A percentile compares a stretch with the other conserved stretches of the same genome.
These are phyloP conservation scores for Alaudala cheleensis DNA, from an alignment of 2,113 vertebrate genomes.

Conservation along the genomic window DNA sequence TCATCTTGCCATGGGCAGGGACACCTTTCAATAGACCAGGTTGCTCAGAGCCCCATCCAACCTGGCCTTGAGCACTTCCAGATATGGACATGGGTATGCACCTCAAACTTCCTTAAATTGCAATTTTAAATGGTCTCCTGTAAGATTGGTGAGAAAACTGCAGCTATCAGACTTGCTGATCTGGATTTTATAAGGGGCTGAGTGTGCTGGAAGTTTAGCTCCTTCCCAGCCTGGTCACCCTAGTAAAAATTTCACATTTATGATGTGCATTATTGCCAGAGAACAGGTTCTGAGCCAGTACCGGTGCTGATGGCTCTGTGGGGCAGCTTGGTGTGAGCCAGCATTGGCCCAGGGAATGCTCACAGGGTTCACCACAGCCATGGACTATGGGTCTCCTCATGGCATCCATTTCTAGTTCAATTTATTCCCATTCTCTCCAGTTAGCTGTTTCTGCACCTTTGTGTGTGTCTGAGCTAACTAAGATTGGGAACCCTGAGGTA, in stretches of 20 bases:
- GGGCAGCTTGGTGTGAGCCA: not conserved
- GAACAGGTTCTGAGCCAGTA: not conserved
- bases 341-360: not conserved
- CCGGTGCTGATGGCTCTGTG: rapidly evolving
- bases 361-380: not conserved
- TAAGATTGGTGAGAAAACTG: not conserved
- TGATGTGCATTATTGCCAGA: not conserved
- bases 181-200: not conserved
- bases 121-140: not conserved
- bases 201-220: not conserved
- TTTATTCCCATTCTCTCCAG: not conserved
- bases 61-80: not conserved
- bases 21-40: not conserved
- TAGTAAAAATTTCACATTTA: not conserved
- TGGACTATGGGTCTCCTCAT: not conserved
- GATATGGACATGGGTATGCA: not conserved
- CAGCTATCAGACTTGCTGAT: not conserved
- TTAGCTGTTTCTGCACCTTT: not conserved
- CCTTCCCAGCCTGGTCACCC: not conserved
- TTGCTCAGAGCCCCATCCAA: not conserved
- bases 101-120: not conserved
- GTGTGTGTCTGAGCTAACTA: not conserved
- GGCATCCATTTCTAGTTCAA: rapidly evolving
- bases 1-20: not conserved
- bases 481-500: not conserved